Evolutionary conservation across 2,113 vertebrate genomes (phyloP).

Genomic region (Dromiciops gliroides): DNA sequence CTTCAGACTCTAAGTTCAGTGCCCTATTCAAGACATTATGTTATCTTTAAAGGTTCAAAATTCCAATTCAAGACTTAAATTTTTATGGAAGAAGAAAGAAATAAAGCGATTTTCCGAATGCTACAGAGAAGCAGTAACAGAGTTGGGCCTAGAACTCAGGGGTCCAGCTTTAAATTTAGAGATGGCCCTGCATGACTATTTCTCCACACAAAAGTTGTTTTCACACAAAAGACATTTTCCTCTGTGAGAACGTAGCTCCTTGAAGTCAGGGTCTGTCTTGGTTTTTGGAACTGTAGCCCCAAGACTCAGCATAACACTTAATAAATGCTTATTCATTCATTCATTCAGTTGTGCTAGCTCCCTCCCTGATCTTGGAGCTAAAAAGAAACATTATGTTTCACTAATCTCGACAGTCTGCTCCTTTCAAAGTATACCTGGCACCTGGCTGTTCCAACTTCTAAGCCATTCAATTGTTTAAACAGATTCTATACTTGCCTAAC

Average conservation of each 20-base stretch:
- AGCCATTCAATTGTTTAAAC: not conserved
- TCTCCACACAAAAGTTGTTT: not conserved
- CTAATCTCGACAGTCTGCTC: not conserved
- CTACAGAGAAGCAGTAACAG: not conserved
- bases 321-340: not conserved
- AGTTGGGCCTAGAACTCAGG: not conserved
- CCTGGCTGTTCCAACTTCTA: not conserved
- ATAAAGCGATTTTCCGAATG: not conserved
- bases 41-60: not conserved
- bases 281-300: not conserved
- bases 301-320: not conserved
- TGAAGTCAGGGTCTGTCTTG: not conserved
- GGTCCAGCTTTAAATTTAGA: not conserved
- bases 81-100: not conserved
- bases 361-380: not conserved
- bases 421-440: not conserved
- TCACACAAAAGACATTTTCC: too few relatives aligned
- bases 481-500: not conserved
- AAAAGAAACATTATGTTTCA: not conserved
- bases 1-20: not conserved
- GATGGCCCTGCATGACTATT: not conserved
- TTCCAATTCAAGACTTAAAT: not conserved
- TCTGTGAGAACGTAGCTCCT: not conserved
- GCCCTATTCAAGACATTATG: not conserved
- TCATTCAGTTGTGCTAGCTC: not conserved